A percentile compares a stretch with the other conserved stretches of the same genome.
Evolutionary conservation across 2,888 invertebrate genomes (phyloP).

Genomic region (Hermaeophaga mercurialis): DNA sequence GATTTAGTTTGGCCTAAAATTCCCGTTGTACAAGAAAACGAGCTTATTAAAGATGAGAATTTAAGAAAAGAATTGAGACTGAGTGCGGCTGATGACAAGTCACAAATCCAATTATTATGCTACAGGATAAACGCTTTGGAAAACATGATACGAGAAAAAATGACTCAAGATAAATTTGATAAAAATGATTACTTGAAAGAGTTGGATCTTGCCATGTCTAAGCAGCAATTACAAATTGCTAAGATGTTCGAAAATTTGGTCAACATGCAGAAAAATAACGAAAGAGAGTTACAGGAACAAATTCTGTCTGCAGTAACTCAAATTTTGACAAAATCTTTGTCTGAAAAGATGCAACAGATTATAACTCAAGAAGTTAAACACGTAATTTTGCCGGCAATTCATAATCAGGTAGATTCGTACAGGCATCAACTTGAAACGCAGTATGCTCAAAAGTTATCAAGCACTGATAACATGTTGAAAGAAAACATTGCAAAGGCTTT

Average conservation of each 20-base stretch:
- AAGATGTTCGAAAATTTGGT: conserved; percentile 54
- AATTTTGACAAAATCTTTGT: conserved; percentile 49
- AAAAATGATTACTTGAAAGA: conserved; percentile 50
- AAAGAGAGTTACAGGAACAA: conserved; percentile 60
- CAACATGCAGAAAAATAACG: conserved; percentile 57
- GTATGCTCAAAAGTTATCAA: conserved; percentile 72
- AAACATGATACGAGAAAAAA: conserved; percentile 49
- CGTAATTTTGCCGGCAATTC: conserved; percentile 63
- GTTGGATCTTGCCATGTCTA: conserved; percentile 52
- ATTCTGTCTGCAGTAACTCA: conserved; percentile 63
- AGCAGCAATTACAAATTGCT: conserved; percentile 53
- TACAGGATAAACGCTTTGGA: conserved; percentile 50
- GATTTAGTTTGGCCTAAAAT: conserved; percentile 46
- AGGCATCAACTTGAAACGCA: conserved; percentile 76
- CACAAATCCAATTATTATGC: conserved; percentile 48
- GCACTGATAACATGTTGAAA: conserved; percentile 75
- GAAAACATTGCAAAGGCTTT: conserved; percentile 82
- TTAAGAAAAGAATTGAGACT: conserved; percentile 32
- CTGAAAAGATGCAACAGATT: conserved; percentile 62
- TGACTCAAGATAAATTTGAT: conserved; percentile 49
- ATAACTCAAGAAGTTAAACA: conserved; percentile 64
- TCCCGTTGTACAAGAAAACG: conserved; percentile 43
- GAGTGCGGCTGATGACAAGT: conserved; percentile 37
- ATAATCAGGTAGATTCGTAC: conserved; percentile 73
- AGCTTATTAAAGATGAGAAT: conserved; percentile 41